Evolutionary conservation across 1,140 invertebrate species (phyloP), one percentile per base, ranked within the genome.

Genomic region (Limonius californicus): DNA sequence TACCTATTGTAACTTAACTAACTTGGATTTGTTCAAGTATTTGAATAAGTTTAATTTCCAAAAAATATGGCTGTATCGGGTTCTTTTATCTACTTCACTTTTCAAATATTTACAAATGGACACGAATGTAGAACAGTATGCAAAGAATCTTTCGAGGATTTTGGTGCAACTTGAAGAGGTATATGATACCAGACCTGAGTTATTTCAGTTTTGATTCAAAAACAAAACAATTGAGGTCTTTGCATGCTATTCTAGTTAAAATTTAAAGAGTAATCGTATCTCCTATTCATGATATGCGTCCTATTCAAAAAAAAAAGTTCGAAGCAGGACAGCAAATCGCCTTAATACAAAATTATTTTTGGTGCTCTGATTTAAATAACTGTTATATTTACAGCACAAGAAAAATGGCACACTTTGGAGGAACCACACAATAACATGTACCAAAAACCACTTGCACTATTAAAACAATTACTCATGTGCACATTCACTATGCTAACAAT

Each of bases 351-450:
- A 45, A 45, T 45, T 45, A 45, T 45, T 45, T 45, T 45, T 27
- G 23, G 23, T 27, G 23, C 23, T 27, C 23, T 27, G 23, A 27
- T 3, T 27, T 9, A 27, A 27, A 4, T 27, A 27, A 27, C 23
- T 4, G 23, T 27, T 27, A 27, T 27, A 27, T 27, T 27, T 27
- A 27, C 23, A 27, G 23, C 23, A 45, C n/a, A n/a, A 45, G 42
- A 45, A 45, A 45, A 45, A 45, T 45, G 42, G 42, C 42, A 45
- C 42, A 45, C 42, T 45, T 45, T 45, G 42, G 6, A 45, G 42
- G 42, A 45, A 45, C 42, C 42, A 45, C 42, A 45, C 42, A 45
- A n/a, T n/a, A 45, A 45, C 42, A 45, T 45, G 42, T 45, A 45
- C 42, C 42, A 45, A 45, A 27, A 45, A 45, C 14, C 42, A 45